A percentile compares a stretch with the other conserved stretches of the same genome.
These are phyloP conservation scores for Lacerta agilis DNA, from an alignment of 2,797 vertebrate species.

Conservation along the genomic window DNA sequence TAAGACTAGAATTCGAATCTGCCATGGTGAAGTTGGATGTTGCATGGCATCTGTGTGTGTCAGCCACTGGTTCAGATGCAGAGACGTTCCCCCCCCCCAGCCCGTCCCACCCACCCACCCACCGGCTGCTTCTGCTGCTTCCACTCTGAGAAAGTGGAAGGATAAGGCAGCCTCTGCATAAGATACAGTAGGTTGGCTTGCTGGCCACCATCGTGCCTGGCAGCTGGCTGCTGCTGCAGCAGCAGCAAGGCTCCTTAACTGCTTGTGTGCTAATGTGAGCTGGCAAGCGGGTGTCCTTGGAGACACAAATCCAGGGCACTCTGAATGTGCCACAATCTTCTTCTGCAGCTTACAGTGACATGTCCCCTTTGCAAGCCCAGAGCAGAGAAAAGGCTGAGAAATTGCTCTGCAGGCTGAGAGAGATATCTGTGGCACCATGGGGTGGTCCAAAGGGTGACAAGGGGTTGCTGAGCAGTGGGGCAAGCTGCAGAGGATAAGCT, in stretches of 20 bases:
- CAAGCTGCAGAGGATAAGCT: neutral
- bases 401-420: neutral
- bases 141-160: neutral
- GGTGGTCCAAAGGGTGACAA: neutral
- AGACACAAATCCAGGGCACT: constrained; percentile 8
- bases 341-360: too few species aligned
- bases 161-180: neutral
- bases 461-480: neutral
- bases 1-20: neutral
- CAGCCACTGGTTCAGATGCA: neutral
- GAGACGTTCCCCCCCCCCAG: neutral
- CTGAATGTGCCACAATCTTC: neutral
- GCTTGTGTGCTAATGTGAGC: constrained; percentile 19
- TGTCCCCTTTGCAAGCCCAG: neutral
- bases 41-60: too few species aligned
- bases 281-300: constrained; percentile 37
- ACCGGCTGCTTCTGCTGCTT: neutral
- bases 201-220: too few species aligned
- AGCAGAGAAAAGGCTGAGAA: constrained; percentile 17
- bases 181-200: neutral
- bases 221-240: too few species aligned
- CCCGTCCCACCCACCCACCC: too few species aligned
- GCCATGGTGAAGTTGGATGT: too few species aligned
- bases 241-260: neutral
- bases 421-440: neutral